phyloP scores from a whole-genome alignment of 2,113 vertebrate genomes.

The Phocoena phocoena region DNA sequence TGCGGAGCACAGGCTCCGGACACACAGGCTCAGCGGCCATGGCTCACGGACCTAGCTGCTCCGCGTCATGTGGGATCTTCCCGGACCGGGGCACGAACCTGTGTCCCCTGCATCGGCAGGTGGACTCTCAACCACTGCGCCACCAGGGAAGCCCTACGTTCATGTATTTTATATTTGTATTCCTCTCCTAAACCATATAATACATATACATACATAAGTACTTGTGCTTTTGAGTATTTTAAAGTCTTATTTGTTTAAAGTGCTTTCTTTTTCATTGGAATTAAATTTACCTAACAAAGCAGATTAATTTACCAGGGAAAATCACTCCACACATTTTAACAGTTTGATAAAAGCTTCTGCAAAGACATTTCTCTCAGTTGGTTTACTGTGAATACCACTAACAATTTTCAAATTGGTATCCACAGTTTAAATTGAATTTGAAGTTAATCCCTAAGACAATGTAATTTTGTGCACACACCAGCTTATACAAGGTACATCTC shows the following conservation, averaged over 20 bases:
- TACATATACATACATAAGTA: not conserved
- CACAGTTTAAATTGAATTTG: slow-evolving; percentile 33
- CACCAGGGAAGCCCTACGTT: not conserved
- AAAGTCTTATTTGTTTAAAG: slow-evolving; percentile 6
- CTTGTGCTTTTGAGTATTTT: not conserved
- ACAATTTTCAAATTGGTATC: not conserved
- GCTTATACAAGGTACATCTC: not conserved
- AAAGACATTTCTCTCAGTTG: not conserved
- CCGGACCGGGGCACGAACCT: too few species aligned
- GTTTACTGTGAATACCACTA: not conserved
- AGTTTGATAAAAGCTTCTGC: not conserved
- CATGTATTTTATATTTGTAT: not conserved
- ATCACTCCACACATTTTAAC: not conserved
- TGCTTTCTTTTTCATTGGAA: not conserved
- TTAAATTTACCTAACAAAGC: slow-evolving; percentile 26
- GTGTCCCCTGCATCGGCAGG: too few species aligned
- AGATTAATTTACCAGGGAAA: not conserved
- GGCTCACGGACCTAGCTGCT: too few species aligned
- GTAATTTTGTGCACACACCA: not conserved
- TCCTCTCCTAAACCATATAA: not conserved
- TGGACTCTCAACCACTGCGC: too few species aligned
- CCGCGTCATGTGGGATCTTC: too few species aligned
- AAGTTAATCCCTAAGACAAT: slow-evolving; percentile 38
- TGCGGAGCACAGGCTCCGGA: too few species aligned
- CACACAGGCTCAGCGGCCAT: too few species aligned